phyloP scores from a whole-genome alignment of 2,797 vertebrate genomes.

The Synanceia verrucosa region DNA sequence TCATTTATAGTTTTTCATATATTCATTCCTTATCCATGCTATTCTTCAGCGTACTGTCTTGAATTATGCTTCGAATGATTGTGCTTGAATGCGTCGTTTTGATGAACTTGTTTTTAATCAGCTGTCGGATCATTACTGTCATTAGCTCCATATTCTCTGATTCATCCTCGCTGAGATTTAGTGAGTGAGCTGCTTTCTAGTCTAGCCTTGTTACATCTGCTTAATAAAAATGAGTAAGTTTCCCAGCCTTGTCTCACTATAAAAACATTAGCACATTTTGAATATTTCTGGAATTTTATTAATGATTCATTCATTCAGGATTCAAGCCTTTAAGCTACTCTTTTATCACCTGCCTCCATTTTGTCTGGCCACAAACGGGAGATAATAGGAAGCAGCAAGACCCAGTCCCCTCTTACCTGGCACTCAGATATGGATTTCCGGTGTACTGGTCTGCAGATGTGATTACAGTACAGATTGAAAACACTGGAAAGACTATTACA shows the following conservation, averaged over 20 bases:
- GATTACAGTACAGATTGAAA: conserved; percentile 61
- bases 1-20: neutral
- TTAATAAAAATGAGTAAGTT: neutral
- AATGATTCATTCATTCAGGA: conserved; percentile 12
- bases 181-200: neutral
- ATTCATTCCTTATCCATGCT: neutral
- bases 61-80: neutral
- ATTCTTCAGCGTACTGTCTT: neutral
- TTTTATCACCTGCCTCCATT: conserved; percentile 34
- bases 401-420: conserved; percentile 61
- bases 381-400: conserved; percentile 51
- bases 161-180: neutral
- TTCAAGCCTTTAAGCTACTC: conserved; percentile 21
- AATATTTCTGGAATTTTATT: neutral
- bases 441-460: conserved; percentile 65
- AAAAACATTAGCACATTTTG: neutral
- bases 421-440: conserved; percentile 65
- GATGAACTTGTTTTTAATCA: neutral
- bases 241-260: neutral
- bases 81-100: neutral
- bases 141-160: neutral
- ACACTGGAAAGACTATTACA: conserved; percentile 55
- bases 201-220: neutral
- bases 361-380: conserved; percentile 30
- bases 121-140: neutral